Conservation (phyloP, 2,888 invertebrate genomes). For the Erebia ligea region DNA sequence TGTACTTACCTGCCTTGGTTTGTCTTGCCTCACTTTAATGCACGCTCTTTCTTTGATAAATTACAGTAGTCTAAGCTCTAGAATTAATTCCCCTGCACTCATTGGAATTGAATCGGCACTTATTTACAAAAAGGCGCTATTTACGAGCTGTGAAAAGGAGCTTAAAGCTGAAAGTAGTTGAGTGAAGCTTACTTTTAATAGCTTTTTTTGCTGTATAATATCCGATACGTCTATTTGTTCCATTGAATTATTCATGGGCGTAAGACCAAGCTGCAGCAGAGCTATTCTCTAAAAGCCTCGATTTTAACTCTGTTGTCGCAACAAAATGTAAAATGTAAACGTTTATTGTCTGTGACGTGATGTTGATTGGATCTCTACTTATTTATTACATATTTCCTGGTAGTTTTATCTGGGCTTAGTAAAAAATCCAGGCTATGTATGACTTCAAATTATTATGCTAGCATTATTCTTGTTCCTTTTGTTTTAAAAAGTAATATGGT, state of each 20-base stretch:
- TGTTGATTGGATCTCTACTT: too few relatives aligned
- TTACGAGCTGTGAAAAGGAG: conserved; percentile 40
- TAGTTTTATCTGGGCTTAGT: too few relatives aligned
- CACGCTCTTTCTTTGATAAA: background rate
- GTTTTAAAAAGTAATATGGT: too few relatives aligned
- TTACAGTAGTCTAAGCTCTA: conserved; percentile 42
- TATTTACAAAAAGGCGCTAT: conserved; percentile 46
- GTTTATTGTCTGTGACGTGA: too few relatives aligned
- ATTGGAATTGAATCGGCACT: conserved; percentile 72
- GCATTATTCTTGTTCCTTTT: too few relatives aligned
- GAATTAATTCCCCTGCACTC: conserved; percentile 58
- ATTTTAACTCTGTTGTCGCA: background rate
- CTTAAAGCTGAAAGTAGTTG: conserved; percentile 18
- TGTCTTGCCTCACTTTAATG: background rate
- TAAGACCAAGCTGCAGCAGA: background rate
- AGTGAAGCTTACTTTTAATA: conserved; percentile 21
- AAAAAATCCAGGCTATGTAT: too few relatives aligned
- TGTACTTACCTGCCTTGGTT: background rate
- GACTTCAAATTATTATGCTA: too few relatives aligned
- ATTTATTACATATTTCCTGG: too few relatives aligned
- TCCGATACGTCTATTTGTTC: conserved; percentile 29
- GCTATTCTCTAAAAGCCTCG: background rate
- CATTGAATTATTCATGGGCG: conserved; percentile 28
- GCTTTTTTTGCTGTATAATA: conserved; percentile 19
- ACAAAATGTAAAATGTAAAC: background rate